Conservation (phyloP, 1,140 invertebrate species). For the Phenacoccus solenopsis region DNA sequence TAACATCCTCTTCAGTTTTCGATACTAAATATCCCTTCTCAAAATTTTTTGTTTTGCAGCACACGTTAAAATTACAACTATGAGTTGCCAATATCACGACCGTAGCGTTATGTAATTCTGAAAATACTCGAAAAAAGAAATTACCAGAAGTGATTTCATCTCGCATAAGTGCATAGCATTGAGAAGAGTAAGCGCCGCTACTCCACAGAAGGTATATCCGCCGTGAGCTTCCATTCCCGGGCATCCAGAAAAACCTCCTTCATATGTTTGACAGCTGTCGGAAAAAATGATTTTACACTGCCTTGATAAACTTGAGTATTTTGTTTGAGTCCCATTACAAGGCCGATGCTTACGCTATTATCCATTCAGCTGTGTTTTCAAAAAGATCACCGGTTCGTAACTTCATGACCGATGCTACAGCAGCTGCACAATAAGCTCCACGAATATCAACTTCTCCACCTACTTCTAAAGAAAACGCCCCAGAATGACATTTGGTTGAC, state of each 20-base stretch:
- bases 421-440: conserved; percentile 87
- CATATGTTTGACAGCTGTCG: conserved; percentile 85
- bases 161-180: conserved; percentile 67
- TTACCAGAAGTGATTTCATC: conserved; percentile 59
- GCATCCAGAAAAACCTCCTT: conserved; percentile 90
- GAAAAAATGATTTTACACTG: conserved; percentile 20
- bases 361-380: conserved; percentile 77
- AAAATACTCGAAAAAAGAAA: neutral
- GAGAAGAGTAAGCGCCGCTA: conserved; percentile 75
- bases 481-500: conserved; percentile 64
- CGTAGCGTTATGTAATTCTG: no score
- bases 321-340: no score
- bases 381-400: conserved; percentile 64
- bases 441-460: conserved; percentile 93
- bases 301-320: no score
- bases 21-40: no score
- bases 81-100: no score
- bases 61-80: no score
- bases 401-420: conserved; percentile 79
- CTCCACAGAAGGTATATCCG: conserved; percentile 93
- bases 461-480: conserved; percentile 79
- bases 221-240: conserved; percentile 97
- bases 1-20: no score
- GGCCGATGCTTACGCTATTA: conserved; percentile 43
- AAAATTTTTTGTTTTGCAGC: no score